phyloP scores from a whole-genome alignment of 2,888 invertebrate species.

The Leptopterna dolabrata region DNA sequence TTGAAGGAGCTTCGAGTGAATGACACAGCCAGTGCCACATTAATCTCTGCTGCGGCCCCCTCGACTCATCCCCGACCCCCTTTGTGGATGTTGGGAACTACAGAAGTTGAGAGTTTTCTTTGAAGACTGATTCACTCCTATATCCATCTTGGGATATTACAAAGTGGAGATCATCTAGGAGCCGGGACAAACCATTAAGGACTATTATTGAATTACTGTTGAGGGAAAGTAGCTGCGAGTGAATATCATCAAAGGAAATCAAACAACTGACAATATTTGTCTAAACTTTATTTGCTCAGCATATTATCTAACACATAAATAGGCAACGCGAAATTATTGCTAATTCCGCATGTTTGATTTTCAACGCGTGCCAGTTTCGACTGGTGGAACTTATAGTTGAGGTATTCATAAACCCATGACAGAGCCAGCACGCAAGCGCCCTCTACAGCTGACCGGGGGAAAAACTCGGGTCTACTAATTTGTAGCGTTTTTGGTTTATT shows the following conservation, averaged over 20 bases:
- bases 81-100: constrained; percentile 18
- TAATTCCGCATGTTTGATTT: too few relatives aligned
- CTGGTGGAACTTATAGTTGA: too few relatives aligned
- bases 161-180: neutral
- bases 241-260: neutral
- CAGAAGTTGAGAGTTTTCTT: neutral
- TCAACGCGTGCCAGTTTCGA: too few relatives aligned
- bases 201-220: neutral
- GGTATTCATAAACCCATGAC: too few relatives aligned
- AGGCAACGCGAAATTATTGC: too few relatives aligned
- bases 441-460: too few relatives aligned
- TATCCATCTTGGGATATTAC: neutral
- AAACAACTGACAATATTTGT: too few relatives aligned
- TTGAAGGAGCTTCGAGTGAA: constrained; percentile 46
- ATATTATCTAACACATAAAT: too few relatives aligned
- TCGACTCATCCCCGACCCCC: neutral
- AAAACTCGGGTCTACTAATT: too few relatives aligned
- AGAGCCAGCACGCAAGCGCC: too few relatives aligned
- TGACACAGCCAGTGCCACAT: constrained; percentile 49
- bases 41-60: constrained; percentile 35
- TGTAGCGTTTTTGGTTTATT: too few relatives aligned
- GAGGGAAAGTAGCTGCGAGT: neutral
- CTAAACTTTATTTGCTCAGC: too few relatives aligned
- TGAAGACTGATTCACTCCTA: neutral
- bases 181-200: neutral